A percentile compares a stretch with the other conserved stretches of the same genome.
These are phyloP conservation scores for Tetramorium simillimum DNA, from an alignment of 1,140 invertebrate genomes.

Conservation along the genomic window DNA sequence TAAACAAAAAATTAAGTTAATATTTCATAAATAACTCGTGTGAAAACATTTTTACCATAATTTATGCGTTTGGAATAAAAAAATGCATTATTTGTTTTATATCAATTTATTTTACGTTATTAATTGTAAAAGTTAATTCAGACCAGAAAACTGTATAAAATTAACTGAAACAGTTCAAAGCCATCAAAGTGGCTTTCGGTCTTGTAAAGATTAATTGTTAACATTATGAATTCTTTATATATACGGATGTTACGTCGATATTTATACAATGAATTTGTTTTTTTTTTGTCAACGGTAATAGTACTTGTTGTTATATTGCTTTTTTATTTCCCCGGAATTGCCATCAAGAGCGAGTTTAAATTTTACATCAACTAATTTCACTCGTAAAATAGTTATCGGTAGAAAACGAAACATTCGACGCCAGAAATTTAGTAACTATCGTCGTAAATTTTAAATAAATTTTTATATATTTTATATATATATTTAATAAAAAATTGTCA, in stretches of 20 bases:
- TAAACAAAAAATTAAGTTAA: no score
- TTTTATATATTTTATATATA: no score
- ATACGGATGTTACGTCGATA: not conserved
- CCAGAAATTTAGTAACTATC: conserved; percentile 3
- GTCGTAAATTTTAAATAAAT: not conserved
- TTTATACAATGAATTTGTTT: not conserved
- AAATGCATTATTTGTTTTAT: no score
- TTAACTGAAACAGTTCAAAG: no score
- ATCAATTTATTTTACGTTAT: no score
- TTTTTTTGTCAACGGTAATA: not conserved
- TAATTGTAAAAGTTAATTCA: no score
- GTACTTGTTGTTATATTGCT: not conserved
- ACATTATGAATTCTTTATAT: not conserved
- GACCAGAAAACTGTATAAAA: no score
- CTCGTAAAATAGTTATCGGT: not conserved
- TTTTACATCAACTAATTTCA: conserved; percentile 44
- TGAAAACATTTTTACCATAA: no score
- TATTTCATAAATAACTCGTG: no score
- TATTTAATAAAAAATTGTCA: not conserved
- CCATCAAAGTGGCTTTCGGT: no score
- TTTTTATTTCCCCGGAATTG: not conserved
- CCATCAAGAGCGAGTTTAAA: conserved; percentile 9
- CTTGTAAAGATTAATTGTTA: not conserved
- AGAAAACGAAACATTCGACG: not conserved
- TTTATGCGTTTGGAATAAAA: no score